Evolutionary conservation across 1,140 invertebrate genomes (phyloP), one percentile per base, ranked within the genome.

Genomic region (Aporrectodea caliginosa): DNA sequence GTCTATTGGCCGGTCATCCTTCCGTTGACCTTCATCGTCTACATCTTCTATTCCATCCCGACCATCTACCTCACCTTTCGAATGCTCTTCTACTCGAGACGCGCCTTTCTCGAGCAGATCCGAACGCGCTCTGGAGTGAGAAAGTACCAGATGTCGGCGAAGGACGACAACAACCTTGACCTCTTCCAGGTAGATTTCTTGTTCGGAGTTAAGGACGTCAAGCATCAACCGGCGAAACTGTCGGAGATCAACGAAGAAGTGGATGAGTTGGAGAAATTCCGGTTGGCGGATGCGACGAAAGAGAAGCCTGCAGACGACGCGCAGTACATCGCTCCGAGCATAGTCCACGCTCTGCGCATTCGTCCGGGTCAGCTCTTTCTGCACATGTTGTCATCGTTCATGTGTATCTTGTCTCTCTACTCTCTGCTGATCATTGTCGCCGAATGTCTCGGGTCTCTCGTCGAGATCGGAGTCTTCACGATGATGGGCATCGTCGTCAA

Each of bases 401-500:
- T 87, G 74, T 86, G 84, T 79, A 69, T 87, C 14, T 80, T 84
- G 1, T 83, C 85, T 72, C 80, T 88, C 0, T 85, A 84, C 75
- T 81, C 85, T 0, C 34, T 86, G 1, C 81, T 85, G 0, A 73
- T 88, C 16, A 73, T 88, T 30, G 79, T 85, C 68, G 82, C 84
- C 0, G 87, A 87, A 76, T 84, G 85, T 27, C 75, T 84, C 16
- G 85, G 85, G 22, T 81, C 85, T 1, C 73, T 87, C 12, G 84
- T 87, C 6, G 85, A 88, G 79, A 82, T 88, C 12, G 71, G 86
- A 69, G 83, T 85, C 1, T 88, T 87, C 69, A 88, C 87, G 0
- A 85, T 87, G 85, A 88, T 88, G 87, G 87, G 87, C 0, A 86
- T 88, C 32, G 87, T 88, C 30, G 84, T 88, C 12, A 88, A 88